Conservation (phyloP, 1,140 invertebrate genomes). For the Drosophila repletoides region DNA sequence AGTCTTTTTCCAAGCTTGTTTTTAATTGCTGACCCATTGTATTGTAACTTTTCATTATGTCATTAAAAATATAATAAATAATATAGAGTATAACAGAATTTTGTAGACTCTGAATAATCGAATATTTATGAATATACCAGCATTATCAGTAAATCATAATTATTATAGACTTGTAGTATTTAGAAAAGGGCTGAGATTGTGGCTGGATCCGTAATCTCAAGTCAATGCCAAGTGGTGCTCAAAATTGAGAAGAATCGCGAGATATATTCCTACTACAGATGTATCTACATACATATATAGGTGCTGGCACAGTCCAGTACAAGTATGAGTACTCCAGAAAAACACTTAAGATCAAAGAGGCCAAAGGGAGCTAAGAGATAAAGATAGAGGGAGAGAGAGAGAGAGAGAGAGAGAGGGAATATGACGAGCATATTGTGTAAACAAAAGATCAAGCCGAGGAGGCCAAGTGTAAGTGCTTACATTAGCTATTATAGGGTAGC, state of each 20-base stretch:
- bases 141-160: constrained; percentile 17
- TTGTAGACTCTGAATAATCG: no score
- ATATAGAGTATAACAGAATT: no score
- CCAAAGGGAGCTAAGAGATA: not conserved
- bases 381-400: not conserved
- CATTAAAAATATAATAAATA: no score
- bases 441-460: constrained; percentile 51
- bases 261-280: no score
- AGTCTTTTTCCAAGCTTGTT: no score
- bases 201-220: not conserved
- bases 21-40: no score
- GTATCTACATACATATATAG: no score
- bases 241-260: not conserved
- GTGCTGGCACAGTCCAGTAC: constrained; percentile 4
- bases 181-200: not conserved
- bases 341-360: constrained; percentile 11
- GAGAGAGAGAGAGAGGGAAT: constrained; percentile 7
- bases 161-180: not conserved
- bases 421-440: constrained; percentile 55
- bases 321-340: not conserved
- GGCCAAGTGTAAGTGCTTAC: constrained; percentile 62
- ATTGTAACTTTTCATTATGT: no score
- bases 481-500: constrained; percentile 67
- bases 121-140: no score
- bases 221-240: constrained; percentile 20